phyloP scores from a whole-genome alignment of 2,888 invertebrate species.

The Baccha elongata region DNA sequence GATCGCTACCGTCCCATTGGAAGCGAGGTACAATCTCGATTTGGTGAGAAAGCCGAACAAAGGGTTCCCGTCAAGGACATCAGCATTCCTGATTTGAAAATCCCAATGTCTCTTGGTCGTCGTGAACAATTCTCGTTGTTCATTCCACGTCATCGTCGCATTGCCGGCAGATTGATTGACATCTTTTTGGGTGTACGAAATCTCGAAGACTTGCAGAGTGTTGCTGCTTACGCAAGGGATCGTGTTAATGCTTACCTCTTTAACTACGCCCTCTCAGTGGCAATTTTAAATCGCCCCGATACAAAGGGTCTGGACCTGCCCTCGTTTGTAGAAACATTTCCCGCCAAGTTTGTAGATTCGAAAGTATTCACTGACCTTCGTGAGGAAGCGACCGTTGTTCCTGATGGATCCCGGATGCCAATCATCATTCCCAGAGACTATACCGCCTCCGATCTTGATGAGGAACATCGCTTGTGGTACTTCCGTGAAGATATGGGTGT shows the following conservation, averaged over 20 bases:
- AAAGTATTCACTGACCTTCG: slow-evolving; percentile 84
- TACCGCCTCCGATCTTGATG: slow-evolving; percentile 87
- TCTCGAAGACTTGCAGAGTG: slow-evolving; percentile 86
- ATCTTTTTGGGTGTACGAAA: slow-evolving; percentile 86
- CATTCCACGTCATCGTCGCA: slow-evolving; percentile 85
- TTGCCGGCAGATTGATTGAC: slow-evolving; percentile 86
- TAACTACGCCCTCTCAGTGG: slow-evolving; percentile 89
- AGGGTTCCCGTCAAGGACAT: slow-evolving; percentile 84
- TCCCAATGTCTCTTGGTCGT: slow-evolving; percentile 84
- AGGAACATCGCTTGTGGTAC: slow-evolving; percentile 90
- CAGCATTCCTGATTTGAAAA: slow-evolving; percentile 84
- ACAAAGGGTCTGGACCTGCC: slow-evolving; percentile 84
- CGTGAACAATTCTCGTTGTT: slow-evolving; percentile 87
- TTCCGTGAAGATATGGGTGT: slow-evolving; percentile 91
- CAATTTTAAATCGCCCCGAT: slow-evolving; percentile 84
- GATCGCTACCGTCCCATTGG: slow-evolving; percentile 82
- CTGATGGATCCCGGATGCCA: slow-evolving; percentile 85
- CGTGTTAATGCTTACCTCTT: slow-evolving; percentile 89
- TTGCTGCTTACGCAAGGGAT: slow-evolving; percentile 87
- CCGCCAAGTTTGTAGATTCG: slow-evolving; percentile 90
- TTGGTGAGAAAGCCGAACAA: slow-evolving; percentile 83
- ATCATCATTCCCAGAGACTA: slow-evolving; percentile 85
- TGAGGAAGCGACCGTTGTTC: slow-evolving; percentile 84
- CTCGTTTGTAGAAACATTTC: slow-evolving; percentile 88
- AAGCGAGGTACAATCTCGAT: slow-evolving; percentile 83